phyloP scores from a whole-genome alignment of 2,797 vertebrate species.

The Clarias fuscus region DNA sequence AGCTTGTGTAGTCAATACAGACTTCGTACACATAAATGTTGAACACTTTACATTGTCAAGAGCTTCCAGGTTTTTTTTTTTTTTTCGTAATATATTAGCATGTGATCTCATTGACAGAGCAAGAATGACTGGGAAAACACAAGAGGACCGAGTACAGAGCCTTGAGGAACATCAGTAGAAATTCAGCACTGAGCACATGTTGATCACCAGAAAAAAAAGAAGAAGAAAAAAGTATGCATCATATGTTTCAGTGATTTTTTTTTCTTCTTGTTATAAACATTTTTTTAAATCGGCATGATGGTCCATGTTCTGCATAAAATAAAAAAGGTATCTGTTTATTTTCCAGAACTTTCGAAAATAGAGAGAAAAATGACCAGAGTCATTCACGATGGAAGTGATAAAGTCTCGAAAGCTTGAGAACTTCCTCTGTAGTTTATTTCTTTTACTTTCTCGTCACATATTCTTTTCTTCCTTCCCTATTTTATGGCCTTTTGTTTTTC shows the following conservation, averaged over 20 bases:
- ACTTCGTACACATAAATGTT: no score
- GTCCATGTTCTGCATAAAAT: neutral
- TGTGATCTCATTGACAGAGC: neutral
- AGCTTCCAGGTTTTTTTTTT: neutral
- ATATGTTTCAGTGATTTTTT: neutral
- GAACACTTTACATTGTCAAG: no score
- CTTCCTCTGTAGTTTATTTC: neutral
- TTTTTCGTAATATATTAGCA: neutral
- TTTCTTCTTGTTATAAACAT: neutral
- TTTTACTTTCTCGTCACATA: neutral
- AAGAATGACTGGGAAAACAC: neutral
- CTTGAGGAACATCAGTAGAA: neutral
- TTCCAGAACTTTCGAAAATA: neutral
- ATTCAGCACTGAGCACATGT: neutral
- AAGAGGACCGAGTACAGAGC: neutral
- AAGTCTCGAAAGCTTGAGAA: neutral
- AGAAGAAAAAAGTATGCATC: neutral
- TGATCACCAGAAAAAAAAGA: neutral
- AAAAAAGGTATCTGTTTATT: neutral
- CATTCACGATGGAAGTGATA: neutral
- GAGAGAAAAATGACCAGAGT: neutral
- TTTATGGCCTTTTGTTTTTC: conserved; percentile 10
- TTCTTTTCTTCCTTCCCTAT: neutral
- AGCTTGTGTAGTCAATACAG: no score
- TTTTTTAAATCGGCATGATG: neutral